Evolutionary conservation across 2,888 invertebrate genomes (phyloP).

Genomic region (Philopedon plagiatum): DNA sequence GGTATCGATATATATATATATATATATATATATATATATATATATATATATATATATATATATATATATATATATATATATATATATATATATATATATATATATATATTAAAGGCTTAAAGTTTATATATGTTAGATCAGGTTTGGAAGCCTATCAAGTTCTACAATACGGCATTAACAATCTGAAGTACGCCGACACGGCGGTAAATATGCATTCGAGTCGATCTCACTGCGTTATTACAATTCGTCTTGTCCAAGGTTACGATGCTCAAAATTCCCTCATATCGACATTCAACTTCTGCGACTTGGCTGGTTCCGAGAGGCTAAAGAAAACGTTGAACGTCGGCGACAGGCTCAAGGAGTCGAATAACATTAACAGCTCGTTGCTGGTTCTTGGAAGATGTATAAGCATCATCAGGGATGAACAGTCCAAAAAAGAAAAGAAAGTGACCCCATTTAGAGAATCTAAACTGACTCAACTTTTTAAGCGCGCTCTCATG

Average conservation of each 20-base stretch:
- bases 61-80: no score
- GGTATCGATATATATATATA: no score
- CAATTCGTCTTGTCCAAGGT: slow-evolving; percentile 80
- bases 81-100: no score
- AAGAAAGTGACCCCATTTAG: slow-evolving; percentile 74
- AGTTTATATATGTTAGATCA: no score
- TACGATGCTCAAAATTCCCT: slow-evolving; percentile 64
- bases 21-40: no score
- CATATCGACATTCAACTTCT: slow-evolving; percentile 78
- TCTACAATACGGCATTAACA: slow-evolving; percentile 82
- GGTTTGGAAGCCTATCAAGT: slow-evolving; percentile 83
- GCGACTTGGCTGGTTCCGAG: slow-evolving; percentile 94
- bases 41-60: no score
- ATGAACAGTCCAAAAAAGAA: slow-evolving; percentile 59
- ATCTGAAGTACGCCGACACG: slow-evolving; percentile 83
- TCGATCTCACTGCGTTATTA: slow-evolving; percentile 91
- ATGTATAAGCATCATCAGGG: slow-evolving; percentile 76
- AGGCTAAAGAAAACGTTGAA: slow-evolving; percentile 82
- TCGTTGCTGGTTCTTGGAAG: slow-evolving; percentile 89
- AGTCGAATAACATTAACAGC: slow-evolving; percentile 91
- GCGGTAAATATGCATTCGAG: slow-evolving; percentile 87
- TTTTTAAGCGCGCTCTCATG: slow-evolving; percentile 84
- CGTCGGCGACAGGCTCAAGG: slow-evolving; percentile 81
- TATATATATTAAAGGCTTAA: no score
- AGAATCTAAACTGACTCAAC: slow-evolving; percentile 90